These are phyloP conservation scores for Oryzias woworae DNA, from an alignment of 2,113 vertebrate species.

Conservation along the genomic window DNA sequence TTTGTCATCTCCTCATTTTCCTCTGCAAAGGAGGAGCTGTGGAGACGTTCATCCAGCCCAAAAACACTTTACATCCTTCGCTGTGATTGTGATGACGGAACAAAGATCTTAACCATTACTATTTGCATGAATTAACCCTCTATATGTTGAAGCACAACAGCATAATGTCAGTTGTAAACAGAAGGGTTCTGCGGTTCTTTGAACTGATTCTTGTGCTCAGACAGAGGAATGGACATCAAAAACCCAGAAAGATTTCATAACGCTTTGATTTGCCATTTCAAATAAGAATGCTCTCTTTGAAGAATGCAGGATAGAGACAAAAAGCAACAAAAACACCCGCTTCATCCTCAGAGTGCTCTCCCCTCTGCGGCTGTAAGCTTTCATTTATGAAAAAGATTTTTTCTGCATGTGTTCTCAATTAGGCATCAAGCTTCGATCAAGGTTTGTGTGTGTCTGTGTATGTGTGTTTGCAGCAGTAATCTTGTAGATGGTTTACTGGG, in stretches of 20 bases:
- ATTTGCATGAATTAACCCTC: too few species aligned
- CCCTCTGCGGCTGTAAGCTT: slow-evolving; percentile 44
- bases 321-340: slow-evolving; percentile 1
- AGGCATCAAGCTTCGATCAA: slow-evolving; percentile 42
- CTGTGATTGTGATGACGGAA: too few species aligned
- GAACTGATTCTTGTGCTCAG: neutral
- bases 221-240: slow-evolving; percentile 1
- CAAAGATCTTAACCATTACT: too few species aligned
- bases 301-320: neutral
- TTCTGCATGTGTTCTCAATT: slow-evolving; percentile 63
- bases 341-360: slow-evolving; percentile 27
- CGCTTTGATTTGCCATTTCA: neutral
- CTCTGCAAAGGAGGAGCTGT: too few species aligned
- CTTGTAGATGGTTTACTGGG: slow-evolving; percentile 63
- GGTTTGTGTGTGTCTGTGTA: slow-evolving; percentile 10
- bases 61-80: too few species aligned
- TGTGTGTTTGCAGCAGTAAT: slow-evolving; percentile 49
- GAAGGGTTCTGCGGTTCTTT: neutral
- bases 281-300: neutral
- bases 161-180: neutral
- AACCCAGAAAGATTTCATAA: neutral
- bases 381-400: slow-evolving; percentile 66
- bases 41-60: too few species aligned
- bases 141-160: too few species aligned
- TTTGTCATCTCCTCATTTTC: too few species aligned